These are phyloP conservation scores for Spongilla lacustris DNA, from an alignment of 37 sponge, comb jelly and placozoan genomes.

Conservation along the genomic window DNA sequence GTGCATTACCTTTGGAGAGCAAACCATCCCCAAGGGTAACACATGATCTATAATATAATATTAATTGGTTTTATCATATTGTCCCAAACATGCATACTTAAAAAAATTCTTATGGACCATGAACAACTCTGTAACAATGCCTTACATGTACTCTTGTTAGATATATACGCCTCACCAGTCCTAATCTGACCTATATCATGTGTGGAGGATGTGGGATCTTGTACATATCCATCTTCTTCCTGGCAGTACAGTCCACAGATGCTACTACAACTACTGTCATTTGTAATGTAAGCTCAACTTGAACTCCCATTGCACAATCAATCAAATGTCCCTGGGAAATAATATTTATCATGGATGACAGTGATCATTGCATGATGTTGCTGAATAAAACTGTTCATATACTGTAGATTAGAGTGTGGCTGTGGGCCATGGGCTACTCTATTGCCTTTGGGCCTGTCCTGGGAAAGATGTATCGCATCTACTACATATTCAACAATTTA, in stretches of 20 bases:
- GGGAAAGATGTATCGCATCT: constrained; percentile 17
- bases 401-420: background rate
- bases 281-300: constrained; percentile 31
- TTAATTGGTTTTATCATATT: no score
- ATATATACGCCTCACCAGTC: constrained; percentile 37
- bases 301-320: background rate
- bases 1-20: no score
- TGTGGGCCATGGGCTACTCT: constrained; percentile 9
- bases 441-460: constrained; percentile 19
- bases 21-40: no score
- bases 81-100: no score
- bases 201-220: constrained; percentile 52
- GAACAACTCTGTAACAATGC: no score
- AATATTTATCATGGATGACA: no score
- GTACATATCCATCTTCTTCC: constrained; percentile 22
- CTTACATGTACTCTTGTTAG: background rate
- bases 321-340: background rate
- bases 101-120: no score
- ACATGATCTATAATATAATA: no score
- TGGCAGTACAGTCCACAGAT: constrained; percentile 9
- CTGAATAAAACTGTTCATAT: no score
- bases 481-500: constrained; percentile 21
- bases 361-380: no score
- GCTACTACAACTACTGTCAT: constrained; percentile 3
- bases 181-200: constrained; percentile 53